phyloP scores from a whole-genome alignment of 2,113 vertebrate genomes.

The Chaenocephalus aceratus region DNA sequence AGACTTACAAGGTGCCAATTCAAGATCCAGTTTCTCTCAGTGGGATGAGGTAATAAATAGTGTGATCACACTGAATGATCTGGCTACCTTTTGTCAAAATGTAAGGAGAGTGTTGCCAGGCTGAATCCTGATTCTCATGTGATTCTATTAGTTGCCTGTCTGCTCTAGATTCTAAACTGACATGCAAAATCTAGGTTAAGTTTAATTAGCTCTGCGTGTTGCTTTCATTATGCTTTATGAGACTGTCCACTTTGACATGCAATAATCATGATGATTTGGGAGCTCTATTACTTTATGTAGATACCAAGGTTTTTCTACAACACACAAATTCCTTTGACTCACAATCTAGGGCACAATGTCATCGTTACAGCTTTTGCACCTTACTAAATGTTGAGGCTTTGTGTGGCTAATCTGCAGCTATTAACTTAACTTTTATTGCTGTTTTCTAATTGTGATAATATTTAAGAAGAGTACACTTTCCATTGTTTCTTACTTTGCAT shows the following conservation, averaged over 20 bases:
- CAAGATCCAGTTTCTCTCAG: constrained; percentile 17
- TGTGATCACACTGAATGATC: constrained; percentile 12
- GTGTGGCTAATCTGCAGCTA: no score
- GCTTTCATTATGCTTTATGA: not conserved
- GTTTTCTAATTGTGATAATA: not conserved
- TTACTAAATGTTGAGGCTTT: no score
- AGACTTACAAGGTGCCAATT: not conserved
- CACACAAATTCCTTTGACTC: no score
- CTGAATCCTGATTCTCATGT: not conserved
- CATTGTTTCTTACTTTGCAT: not conserved
- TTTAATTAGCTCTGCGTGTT: not conserved
- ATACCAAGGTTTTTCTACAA: no score
- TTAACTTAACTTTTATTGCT: not conserved
- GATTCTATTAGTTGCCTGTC: not conserved
- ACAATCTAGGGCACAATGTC: no score
- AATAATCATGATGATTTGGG: not conserved
- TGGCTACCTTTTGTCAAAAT: constrained; percentile 26
- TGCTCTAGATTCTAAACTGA: not conserved
- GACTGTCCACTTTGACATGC: not conserved
- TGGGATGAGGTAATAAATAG: constrained; percentile 28
- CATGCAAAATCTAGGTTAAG: not conserved
- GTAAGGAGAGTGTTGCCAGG: not conserved
- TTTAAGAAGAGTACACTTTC: not conserved
- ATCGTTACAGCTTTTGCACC: no score
- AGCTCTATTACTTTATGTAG: no score